phyloP scores from a whole-genome alignment of 1,140 invertebrate species.

The Microplitis demolitor region DNA sequence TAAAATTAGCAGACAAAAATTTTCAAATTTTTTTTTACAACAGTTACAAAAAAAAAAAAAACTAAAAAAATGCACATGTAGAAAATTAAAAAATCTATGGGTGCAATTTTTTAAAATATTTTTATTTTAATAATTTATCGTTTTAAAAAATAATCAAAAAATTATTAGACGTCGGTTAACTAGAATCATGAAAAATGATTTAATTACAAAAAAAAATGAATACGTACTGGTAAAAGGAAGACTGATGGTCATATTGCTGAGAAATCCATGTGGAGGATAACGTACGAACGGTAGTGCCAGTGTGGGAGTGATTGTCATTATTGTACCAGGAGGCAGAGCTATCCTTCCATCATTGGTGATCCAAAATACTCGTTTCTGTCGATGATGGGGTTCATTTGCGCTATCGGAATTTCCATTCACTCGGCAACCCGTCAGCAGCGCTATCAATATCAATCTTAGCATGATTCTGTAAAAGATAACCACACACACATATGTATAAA shows the following conservation, averaged over 20 bases:
- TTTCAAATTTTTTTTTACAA: too few relatives aligned
- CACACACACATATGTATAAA: background rate
- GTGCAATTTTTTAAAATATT: too few relatives aligned
- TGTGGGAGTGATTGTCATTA: slow-evolving; percentile 79
- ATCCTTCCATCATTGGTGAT: slow-evolving; percentile 80
- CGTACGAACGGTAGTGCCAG: slow-evolving; percentile 80
- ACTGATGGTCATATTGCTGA: slow-evolving; percentile 83
- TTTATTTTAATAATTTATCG: too few relatives aligned
- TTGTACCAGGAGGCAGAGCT: slow-evolving; percentile 79
- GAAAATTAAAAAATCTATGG: too few relatives aligned
- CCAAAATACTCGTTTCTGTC: slow-evolving; percentile 81
- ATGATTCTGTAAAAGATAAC: slow-evolving; percentile 2
- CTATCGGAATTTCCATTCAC: background rate
- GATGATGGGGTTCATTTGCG: slow-evolving; percentile 63
- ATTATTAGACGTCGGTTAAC: too few relatives aligned
- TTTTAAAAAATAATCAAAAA: too few relatives aligned
- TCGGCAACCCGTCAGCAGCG: background rate
- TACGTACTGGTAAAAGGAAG: slow-evolving; percentile 85
- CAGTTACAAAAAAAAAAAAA: too few relatives aligned
- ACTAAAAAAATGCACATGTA: too few relatives aligned
- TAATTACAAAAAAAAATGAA: background rate
- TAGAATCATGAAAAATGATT: too few relatives aligned
- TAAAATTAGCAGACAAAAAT: too few relatives aligned
- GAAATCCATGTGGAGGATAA: slow-evolving; percentile 82
- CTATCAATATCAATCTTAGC: background rate